A percentile compares a stretch with the other conserved stretches of the same genome.
These are phyloP conservation scores for Drosophila percnosoma DNA, from an alignment of 2,888 invertebrate genomes.

Conservation along the genomic window DNA sequence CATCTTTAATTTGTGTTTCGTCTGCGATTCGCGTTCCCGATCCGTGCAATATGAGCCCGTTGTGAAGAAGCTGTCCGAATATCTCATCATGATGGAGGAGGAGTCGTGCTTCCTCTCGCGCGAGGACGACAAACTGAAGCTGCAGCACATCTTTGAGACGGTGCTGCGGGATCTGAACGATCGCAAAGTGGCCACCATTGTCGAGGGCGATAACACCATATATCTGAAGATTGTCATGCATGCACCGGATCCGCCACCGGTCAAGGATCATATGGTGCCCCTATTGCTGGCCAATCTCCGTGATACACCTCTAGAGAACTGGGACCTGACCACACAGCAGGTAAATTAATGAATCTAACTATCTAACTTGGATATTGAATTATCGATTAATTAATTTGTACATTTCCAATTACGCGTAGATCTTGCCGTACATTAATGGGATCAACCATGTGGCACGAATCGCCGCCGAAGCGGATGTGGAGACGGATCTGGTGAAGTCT, in stretches of 20 bases:
- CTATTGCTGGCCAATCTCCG: slow-evolving; percentile 89
- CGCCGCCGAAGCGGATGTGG: slow-evolving; percentile 95
- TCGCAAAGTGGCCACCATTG: slow-evolving; percentile 91
- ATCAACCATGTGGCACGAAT: slow-evolving; percentile 96
- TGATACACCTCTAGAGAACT: slow-evolving; percentile 89
- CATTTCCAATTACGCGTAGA: slow-evolving; percentile 55
- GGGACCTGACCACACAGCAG: slow-evolving; percentile 98
- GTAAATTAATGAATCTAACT: slow-evolving; percentile 83
- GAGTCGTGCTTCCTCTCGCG: slow-evolving; percentile 94
- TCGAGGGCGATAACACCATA: slow-evolving; percentile 94
- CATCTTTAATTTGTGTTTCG: slow-evolving; percentile 97
- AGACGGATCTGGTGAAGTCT: slow-evolving; percentile 96
- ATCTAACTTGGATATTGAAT: neutral
- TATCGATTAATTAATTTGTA: neutral
- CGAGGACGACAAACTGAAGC: slow-evolving; percentile 87
- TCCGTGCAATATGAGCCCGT: slow-evolving; percentile 97
- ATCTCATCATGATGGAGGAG: slow-evolving; percentile 94
- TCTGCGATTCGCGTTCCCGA: slow-evolving; percentile 94
- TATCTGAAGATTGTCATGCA: slow-evolving; percentile 94
- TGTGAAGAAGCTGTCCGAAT: slow-evolving; percentile 96
- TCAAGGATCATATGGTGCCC: slow-evolving; percentile 96
- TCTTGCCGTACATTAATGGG: slow-evolving; percentile 94
- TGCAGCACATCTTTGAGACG: slow-evolving; percentile 91
- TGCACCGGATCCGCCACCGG: slow-evolving; percentile 91
- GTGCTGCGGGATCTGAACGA: slow-evolving; percentile 93